phyloP scores from a whole-genome alignment of 2,797 vertebrate genomes.

The Sus cebifrons region DNA sequence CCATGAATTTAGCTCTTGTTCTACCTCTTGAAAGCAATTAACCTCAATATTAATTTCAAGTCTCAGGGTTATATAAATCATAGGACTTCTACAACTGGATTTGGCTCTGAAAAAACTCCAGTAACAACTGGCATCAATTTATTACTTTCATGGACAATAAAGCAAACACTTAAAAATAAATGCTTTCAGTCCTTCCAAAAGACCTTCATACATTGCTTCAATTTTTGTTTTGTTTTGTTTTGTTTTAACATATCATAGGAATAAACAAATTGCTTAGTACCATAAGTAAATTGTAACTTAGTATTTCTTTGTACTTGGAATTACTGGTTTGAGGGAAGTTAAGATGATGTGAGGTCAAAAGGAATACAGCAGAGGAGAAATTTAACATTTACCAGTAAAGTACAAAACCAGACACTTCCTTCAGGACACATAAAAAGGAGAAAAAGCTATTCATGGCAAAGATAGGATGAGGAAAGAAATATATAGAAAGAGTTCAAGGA shows the following conservation, averaged over 20 bases:
- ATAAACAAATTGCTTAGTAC: conserved; percentile 47
- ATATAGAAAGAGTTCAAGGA: background rate
- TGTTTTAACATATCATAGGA: background rate
- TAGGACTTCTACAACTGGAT: conserved; percentile 82
- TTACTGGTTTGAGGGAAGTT: background rate
- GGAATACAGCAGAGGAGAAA: conserved; percentile 50
- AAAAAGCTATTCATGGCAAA: conserved; percentile 3
- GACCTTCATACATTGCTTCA: background rate
- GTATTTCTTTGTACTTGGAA: background rate
- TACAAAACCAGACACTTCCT: conserved; percentile 68
- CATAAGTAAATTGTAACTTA: background rate
- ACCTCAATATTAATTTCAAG: conserved; percentile 78
- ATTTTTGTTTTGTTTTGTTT: conserved; percentile 19
- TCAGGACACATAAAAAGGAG: background rate
- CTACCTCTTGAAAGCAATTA: conserved; percentile 9
- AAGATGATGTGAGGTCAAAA: background rate
- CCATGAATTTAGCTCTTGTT: background rate
- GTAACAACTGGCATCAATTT: conserved; percentile 84
- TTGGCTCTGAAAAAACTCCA: conserved; percentile 80
- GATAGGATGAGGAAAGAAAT: conserved; percentile 5
- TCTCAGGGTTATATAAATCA: conserved; percentile 77
- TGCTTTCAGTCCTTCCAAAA: background rate
- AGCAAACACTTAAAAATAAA: conserved; percentile 78
- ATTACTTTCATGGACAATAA: conserved; percentile 86
- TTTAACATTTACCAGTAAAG: conserved; percentile 44